phyloP scores from a whole-genome alignment of 2,888 invertebrate species.

The Creontiades dilutus region DNA sequence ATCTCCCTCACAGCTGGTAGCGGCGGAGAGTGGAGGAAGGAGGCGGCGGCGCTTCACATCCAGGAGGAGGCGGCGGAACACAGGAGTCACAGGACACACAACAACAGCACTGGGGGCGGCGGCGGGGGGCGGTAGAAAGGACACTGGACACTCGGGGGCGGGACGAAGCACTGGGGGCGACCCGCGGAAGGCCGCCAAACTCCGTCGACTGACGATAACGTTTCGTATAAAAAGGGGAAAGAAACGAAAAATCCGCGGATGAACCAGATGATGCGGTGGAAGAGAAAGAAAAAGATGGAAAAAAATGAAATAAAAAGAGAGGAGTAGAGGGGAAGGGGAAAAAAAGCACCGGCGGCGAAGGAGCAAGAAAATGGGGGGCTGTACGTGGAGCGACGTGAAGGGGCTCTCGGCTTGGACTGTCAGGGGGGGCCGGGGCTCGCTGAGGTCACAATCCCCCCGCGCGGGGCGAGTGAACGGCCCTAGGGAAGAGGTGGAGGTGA shows the following conservation, averaged over 20 bases:
- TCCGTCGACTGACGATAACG: neutral
- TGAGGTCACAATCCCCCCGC: neutral
- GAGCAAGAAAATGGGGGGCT: conserved; percentile 29
- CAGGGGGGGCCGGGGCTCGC: neutral
- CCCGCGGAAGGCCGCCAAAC: neutral
- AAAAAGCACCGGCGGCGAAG: conserved; percentile 9
- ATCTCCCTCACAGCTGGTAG: neutral
- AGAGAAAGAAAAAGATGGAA: neutral
- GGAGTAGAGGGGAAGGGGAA: neutral
- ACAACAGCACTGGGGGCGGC: conserved; percentile 14
- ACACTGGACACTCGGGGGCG: conserved; percentile 12
- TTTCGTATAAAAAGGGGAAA: neutral
- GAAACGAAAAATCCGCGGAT: neutral
- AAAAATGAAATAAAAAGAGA: neutral
- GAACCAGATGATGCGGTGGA: neutral
- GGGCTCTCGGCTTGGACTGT: conserved; percentile 44
- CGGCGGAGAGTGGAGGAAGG: neutral
- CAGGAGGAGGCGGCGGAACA: neutral
- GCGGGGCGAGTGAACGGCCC: conserved; percentile 10
- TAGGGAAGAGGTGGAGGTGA: conserved; percentile 6
- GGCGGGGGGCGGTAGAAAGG: neutral
- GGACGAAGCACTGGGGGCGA: neutral
- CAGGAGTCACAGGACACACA: conserved; percentile 37
- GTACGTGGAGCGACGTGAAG: conserved; percentile 28
- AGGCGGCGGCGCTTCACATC: conserved; percentile 6